Base-by-base conservation (phyloP, 2,113 vertebrate genomes). In the Protomyctophum bolini region DNA sequence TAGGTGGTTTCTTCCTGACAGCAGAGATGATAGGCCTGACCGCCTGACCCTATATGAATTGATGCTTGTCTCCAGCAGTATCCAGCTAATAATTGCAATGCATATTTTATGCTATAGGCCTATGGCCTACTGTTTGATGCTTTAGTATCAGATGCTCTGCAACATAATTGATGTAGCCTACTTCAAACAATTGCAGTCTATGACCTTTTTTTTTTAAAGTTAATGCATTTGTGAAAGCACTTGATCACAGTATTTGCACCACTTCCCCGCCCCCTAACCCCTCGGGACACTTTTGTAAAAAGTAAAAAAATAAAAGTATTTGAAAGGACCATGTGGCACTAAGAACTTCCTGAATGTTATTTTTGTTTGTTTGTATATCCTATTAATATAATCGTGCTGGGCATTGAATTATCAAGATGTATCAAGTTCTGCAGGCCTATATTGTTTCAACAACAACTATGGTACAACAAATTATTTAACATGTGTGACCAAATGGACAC, bases 331-430 rank as follows among this genome's bases (percentile, higher is more conserved):
- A 51, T 14, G 57, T 15, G 28, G 46, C 62, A 73, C 12, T n/a
- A n/a, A 41, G 3, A 41, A 41, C 33, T 41, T 54, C 64, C 46
- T 61, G 29, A 4, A 29, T 57, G n/a, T 33, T 14, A 49, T 52
- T 68, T 6, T 60, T 46, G 69, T 14, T 65, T 60, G 57, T 52
- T 60, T 59, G 56, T 70, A 52, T 70, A 61, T 70, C 52, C n/a
- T 10, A 29, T 14, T 70, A 59, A 68, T 59, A 46, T 71, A 54
- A 33, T 68, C 9, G 55, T 54, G 33, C 6, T 60, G 54, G 48
- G 68, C 29, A 4, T 58, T 1, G 7, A 56, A 62, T 69, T 4
- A 72, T 8, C 52, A 11, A 15, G 15, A 7, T 70, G 59, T 74
- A 29, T 56, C 14, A 56, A 33, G 4, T 21, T 75, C 60, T 56